Percentiles rank a stretch among this genome's conserved stretches.
Evolutionary conservation across 23 tunicate species (phyloP).

Genomic region (Styela plicata): DNA sequence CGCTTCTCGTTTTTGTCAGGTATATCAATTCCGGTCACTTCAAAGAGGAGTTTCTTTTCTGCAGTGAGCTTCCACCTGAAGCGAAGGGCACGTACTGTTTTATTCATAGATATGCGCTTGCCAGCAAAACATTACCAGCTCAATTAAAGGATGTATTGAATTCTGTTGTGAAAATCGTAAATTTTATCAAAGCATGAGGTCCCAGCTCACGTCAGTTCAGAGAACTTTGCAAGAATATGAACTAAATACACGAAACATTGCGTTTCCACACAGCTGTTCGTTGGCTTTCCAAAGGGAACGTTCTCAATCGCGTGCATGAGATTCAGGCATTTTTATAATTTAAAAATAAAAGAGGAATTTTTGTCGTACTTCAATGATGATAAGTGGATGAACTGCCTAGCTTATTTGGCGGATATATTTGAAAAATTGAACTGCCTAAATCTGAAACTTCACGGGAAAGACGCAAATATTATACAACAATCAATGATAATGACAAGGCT

Average conservation of each 20-base stretch:
- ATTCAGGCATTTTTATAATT: slow-evolving; percentile 26
- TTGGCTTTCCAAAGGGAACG: slow-evolving; percentile 66
- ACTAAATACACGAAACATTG: slow-evolving; percentile 46
- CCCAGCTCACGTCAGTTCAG: slow-evolving; percentile 43
- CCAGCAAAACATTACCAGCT: slow-evolving; percentile 63
- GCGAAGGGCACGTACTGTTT: slow-evolving; percentile 57
- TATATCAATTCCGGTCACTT: slow-evolving; percentile 46
- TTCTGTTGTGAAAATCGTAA: slow-evolving; percentile 46
- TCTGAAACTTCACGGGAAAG: slow-evolving; percentile 44
- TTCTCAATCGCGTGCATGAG: slow-evolving; percentile 58
- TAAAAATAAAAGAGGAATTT: slow-evolving; percentile 22
- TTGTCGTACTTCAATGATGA: slow-evolving; percentile 50
- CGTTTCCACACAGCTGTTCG: slow-evolving; percentile 53
- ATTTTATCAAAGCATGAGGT: slow-evolving; percentile 39
- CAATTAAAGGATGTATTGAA: slow-evolving; percentile 38
- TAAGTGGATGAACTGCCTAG: slow-evolving; percentile 51
- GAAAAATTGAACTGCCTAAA: slow-evolving; percentile 66
- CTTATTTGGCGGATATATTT: slow-evolving; percentile 61
- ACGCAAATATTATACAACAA: slow-evolving; percentile 46
- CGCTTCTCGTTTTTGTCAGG: slow-evolving; percentile 69
- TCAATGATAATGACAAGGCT: slow-evolving; percentile 31
- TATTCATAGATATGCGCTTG: slow-evolving; percentile 66
- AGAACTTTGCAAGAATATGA: slow-evolving; percentile 48
- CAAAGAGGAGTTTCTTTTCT: slow-evolving; percentile 59
- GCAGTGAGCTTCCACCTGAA: slow-evolving; percentile 35